Evolutionary conservation across 2,113 vertebrate genomes (phyloP), one percentile per base, ranked within the genome.

Genomic region (Andinoacara biseriatus): DNA sequence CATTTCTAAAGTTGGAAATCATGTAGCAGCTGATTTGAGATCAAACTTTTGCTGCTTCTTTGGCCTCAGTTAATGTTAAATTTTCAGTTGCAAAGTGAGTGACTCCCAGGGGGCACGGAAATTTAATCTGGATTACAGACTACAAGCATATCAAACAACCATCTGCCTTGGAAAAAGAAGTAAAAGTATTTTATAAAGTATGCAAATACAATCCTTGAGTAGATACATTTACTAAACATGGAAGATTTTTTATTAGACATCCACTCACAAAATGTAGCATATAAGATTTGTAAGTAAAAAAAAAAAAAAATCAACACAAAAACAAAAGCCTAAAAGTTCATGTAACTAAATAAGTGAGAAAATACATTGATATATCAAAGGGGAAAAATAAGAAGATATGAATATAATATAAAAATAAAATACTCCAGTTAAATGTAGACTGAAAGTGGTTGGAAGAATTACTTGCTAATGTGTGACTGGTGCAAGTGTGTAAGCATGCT

Each of bases 341-440:
- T 52, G 49, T 52, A 18, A 52, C 49, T 18, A 52, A 52, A 7
- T 18, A 52, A 52, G 43, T 65, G 58, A 58, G 56, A 78, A 85
- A 67, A 78, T 63, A 78, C 24, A 43, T 69, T 2, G 1, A 61
- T 76, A 85, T 81, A 65, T 65, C 5, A 43, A 58, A 72, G 58
- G 7, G 18, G 43, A 22, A 26, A 10, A 59, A 31, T 60, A 79
- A 67, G 49, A 74, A 76, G 59, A 72, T 72, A 81, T 74, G 57
- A 26, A 40, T 62, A 78, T 62, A 49, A 83, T 84, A 89, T 35
- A 83, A 89, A 93, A 91, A 89, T 87, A 90, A 88, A 90, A 89
- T 76, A 56, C 74, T 82, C 29, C 74, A 74, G 77, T 86, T 81
- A 59, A 58, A 76, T 61, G 26, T 6, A 69, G 15, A 49, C 10